Base-by-base conservation (phyloP, 2,113 vertebrate genomes). In the Oenanthe oenanthe region DNA sequence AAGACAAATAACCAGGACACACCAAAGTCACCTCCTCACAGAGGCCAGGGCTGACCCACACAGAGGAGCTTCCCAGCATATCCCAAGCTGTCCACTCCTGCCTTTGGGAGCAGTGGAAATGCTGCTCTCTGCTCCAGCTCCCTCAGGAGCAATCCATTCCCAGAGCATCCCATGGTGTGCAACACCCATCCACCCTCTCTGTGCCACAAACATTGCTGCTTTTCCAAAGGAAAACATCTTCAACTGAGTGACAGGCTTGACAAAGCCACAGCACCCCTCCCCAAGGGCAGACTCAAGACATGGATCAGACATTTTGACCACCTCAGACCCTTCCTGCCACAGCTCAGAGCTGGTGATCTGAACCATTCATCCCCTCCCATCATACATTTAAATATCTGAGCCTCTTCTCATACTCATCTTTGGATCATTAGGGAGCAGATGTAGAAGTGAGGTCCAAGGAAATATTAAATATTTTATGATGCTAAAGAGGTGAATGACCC, bases 131-230 rank as follows among this genome's bases (percentile, higher is more conserved):
- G 15, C 42, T 58, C 42, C n/a, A 36, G 0, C 15, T 65, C n/a
- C 6, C 0, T 8, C 9, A 19, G 25, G 47, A 53, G 6, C 1
- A 0, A 16, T 1, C 45, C 28, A 0, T 32, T 38, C 58, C 45
- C 45, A 17, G 17, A 25, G 68, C 43, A 47, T 4, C 22, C 10
- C 28, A 2, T 0, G 40, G 32, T 24, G 13, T 8, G 17, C 0
- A 12, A 11, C 34, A 0, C 17, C 68, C 18, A 6, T 2, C 58
- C 29, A 1, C 6, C 20, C 34, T 28, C 12, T 1, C 61, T 25
- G 17, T 3, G 3, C 2, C 54, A 7, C 21, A 47, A 14, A 15
- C 2, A 2, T 10, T 10, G 11, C 22, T 42, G 13, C 22, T 47
- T 71, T 61, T 76, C 26, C n/a, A 4, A 16, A 36, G 50, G 42